A percentile compares a stretch with the other conserved stretches of the same genome.
These are phyloP conservation scores for Chouioia cunea DNA, from an alignment of 2,888 invertebrate species.

Conservation along the genomic window DNA sequence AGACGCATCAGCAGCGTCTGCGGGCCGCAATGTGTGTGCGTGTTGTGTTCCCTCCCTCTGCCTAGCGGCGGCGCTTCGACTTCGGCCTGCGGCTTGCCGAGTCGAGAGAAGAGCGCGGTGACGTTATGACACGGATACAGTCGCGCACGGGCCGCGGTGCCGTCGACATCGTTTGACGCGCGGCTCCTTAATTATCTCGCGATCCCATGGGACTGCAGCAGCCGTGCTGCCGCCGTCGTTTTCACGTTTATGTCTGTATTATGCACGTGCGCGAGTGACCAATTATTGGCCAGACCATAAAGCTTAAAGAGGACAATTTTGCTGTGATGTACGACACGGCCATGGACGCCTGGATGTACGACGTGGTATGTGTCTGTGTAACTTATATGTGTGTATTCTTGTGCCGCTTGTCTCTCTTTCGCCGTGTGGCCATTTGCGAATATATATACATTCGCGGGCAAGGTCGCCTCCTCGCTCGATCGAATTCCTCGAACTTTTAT, in stretches of 20 bases:
- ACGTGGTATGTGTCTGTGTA: constrained; percentile 62
- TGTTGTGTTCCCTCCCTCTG: no score
- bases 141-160: constrained; percentile 63
- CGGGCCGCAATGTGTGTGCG: no score
- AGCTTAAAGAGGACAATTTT: neutral
- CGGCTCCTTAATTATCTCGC: neutral
- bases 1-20: no score
- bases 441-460: no score
- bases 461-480: no score
- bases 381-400: neutral
- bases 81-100: constrained; percentile 13
- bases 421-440: neutral
- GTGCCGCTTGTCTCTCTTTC: constrained; percentile 10
- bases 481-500: neutral
- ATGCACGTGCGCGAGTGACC: constrained; percentile 41
- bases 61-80: neutral
- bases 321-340: constrained; percentile 57
- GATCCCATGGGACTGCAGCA: neutral
- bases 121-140: constrained; percentile 50
- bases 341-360: constrained; percentile 67
- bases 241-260: neutral
- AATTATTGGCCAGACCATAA: constrained; percentile 5
- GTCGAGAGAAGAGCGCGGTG: constrained; percentile 20
- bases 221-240: neutral
- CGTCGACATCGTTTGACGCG: constrained; percentile 53